These are phyloP conservation scores for Potamarius usumacintae DNA, from an alignment of 2,113 vertebrate genomes.

Conservation along the genomic window DNA sequence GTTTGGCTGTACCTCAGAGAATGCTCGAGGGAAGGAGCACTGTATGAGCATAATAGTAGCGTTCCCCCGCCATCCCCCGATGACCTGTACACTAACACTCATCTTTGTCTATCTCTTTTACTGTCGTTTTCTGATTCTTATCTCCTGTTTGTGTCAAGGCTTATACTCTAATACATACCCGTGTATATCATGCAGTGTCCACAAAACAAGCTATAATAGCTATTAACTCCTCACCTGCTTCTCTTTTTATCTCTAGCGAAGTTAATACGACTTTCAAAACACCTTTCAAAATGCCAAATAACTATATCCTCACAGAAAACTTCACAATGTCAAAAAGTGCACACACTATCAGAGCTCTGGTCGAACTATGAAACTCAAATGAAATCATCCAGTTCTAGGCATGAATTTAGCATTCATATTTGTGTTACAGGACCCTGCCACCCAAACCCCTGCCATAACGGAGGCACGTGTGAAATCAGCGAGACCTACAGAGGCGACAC, in stretches of 20 bases:
- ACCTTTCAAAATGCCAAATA: background rate
- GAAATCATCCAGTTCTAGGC: too few relatives aligned
- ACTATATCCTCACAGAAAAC: too few relatives aligned
- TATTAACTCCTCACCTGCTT: background rate
- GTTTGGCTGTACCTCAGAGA: background rate
- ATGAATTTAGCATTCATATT: background rate
- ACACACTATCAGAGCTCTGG: background rate
- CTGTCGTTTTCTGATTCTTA: conserved; percentile 22
- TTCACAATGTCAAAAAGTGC: background rate
- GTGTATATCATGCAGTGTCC: background rate
- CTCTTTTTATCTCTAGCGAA: background rate
- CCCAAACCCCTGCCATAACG: conserved; percentile 97
- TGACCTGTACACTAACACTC: conserved; percentile 49
- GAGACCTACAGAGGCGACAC: conserved; percentile 94
- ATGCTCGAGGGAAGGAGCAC: conserved; percentile 44
- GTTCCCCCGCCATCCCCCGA: conserved; percentile 55
- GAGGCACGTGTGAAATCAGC: conserved; percentile 92
- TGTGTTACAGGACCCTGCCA: conserved; percentile 83
- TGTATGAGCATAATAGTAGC: conserved; percentile 48
- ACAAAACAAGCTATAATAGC: background rate
- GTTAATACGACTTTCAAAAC: background rate
- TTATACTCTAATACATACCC: background rate
- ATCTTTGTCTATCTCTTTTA: conserved; percentile 36
- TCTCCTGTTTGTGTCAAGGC: background rate
- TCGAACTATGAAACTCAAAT: background rate